phyloP scores from a whole-genome alignment of 53 echinoderm and acorn worm species.

The Echinarachnius parma region DNA sequence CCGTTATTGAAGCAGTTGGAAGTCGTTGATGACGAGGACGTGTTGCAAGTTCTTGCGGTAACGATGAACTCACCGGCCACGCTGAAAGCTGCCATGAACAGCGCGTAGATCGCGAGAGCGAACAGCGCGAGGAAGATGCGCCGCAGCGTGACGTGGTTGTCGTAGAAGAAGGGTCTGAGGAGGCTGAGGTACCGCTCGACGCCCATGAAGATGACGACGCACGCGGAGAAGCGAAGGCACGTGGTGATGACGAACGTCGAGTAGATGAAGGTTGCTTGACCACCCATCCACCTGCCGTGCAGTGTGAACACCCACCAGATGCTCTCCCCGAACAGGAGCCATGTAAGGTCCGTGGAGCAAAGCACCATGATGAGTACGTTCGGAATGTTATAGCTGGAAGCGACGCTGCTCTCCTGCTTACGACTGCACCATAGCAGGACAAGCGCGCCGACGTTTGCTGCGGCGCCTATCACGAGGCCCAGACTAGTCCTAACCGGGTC shows the following conservation, averaged over 20 bases:
- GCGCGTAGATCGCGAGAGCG: conserved; percentile 46
- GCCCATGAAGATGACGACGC: conserved; percentile 83
- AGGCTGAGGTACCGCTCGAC: conserved; percentile 89
- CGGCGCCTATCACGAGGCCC: conserved; percentile 42
- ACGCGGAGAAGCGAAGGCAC: conserved; percentile 69
- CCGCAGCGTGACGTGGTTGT: conserved; percentile 58
- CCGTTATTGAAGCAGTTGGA: neutral
- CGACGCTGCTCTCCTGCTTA: conserved; percentile 45
- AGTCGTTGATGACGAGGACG: neutral
- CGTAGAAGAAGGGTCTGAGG: conserved; percentile 87
- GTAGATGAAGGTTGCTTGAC: conserved; percentile 37
- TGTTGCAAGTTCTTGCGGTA: conserved; percentile 13
- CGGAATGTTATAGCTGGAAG: conserved; percentile 68
- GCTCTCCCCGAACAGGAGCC: conserved; percentile 67
- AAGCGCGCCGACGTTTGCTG: conserved; percentile 54
- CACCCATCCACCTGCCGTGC: conserved; percentile 54
- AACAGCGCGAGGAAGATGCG: conserved; percentile 52
- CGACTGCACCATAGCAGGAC: conserved; percentile 51
- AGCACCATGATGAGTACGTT: conserved; percentile 66
- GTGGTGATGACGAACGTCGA: conserved; percentile 51
- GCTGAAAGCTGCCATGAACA: conserved; percentile 45
- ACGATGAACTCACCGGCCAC: conserved; percentile 34
- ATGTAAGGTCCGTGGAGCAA: conserved; percentile 66
- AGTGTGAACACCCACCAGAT: conserved; percentile 59
- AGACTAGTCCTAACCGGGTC: conserved; percentile 10